These are phyloP conservation scores for Dryas iulia DNA, from an alignment of 1,140 invertebrate genomes.

Conservation along the genomic window DNA sequence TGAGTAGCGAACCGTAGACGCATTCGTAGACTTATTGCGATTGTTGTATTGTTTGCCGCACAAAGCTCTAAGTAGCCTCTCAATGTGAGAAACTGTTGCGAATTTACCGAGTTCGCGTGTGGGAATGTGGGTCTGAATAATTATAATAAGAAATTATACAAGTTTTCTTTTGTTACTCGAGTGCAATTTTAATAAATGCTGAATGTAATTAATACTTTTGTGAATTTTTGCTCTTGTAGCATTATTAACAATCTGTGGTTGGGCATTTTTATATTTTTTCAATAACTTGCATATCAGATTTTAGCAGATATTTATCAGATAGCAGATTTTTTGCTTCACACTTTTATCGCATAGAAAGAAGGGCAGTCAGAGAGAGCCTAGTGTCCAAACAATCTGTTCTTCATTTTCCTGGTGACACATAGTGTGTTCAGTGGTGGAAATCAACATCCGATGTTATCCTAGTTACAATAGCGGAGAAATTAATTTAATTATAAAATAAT, in stretches of 20 bases:
- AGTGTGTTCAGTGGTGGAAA: too few species aligned
- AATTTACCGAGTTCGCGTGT: conserved; percentile 49
- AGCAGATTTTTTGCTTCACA: neutral
- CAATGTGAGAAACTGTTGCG: conserved; percentile 72
- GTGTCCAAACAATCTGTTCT: too few species aligned
- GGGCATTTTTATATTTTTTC: neutral
- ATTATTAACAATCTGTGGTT: neutral
- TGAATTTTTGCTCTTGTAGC: neutral
- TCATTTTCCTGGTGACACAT: too few species aligned
- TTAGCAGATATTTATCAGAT: too few species aligned
- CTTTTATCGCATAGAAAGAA: too few species aligned
- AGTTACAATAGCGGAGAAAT: too few species aligned
- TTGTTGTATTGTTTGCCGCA: conserved; percentile 65
- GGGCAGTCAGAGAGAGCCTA: too few species aligned
- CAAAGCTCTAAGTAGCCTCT: conserved; percentile 70
- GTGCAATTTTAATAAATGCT: conserved; percentile 10
- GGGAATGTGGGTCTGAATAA: conserved; percentile 63
- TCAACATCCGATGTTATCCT: too few species aligned
- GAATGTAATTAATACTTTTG: conserved; percentile 20
- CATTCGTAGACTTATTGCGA: conserved; percentile 54
- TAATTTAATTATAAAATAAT: too few species aligned
- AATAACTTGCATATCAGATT: too few species aligned
- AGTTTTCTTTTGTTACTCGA: conserved; percentile 12
- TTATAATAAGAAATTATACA: conserved; percentile 14
- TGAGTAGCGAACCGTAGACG: conserved; percentile 47